Conservation (phyloP, 2,113 vertebrate genomes). For the Struthidea cinerea region DNA sequence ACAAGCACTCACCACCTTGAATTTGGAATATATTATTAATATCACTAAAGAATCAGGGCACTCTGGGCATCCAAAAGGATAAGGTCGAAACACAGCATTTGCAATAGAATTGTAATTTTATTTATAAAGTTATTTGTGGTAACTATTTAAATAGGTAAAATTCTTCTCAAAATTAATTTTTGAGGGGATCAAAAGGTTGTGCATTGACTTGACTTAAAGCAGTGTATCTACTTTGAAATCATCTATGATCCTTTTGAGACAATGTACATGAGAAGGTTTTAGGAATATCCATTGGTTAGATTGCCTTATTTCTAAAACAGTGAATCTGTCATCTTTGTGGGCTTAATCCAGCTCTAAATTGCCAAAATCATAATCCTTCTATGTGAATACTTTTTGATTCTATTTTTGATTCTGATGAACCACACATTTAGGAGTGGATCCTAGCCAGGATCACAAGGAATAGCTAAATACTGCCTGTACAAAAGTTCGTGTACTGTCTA, state of each 20-base stretch:
- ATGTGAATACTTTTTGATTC: background rate
- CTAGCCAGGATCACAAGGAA: background rate
- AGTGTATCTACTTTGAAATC: background rate
- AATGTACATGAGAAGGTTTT: fast-evolving
- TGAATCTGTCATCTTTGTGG: background rate
- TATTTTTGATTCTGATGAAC: background rate
- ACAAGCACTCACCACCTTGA: background rate
- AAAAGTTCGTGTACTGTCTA: background rate
- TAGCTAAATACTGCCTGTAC: background rate
- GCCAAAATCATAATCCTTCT: background rate
- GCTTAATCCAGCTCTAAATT: background rate
- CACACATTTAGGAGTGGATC: background rate
- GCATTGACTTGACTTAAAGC: background rate
- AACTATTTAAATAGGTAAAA: background rate
- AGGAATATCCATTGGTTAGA: background rate
- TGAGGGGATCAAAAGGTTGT: fast-evolving
- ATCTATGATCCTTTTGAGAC: background rate
- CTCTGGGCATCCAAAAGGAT: background rate
- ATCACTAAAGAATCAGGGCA: background rate
- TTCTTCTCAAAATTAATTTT: background rate
- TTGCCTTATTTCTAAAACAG: background rate
- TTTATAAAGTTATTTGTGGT: background rate
- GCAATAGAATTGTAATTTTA: background rate
- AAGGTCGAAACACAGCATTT: background rate
- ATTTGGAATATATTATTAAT: background rate